These are phyloP conservation scores for Corythornis vintsioides DNA, from an alignment of 2,113 vertebrate species.

Conservation along the genomic window DNA sequence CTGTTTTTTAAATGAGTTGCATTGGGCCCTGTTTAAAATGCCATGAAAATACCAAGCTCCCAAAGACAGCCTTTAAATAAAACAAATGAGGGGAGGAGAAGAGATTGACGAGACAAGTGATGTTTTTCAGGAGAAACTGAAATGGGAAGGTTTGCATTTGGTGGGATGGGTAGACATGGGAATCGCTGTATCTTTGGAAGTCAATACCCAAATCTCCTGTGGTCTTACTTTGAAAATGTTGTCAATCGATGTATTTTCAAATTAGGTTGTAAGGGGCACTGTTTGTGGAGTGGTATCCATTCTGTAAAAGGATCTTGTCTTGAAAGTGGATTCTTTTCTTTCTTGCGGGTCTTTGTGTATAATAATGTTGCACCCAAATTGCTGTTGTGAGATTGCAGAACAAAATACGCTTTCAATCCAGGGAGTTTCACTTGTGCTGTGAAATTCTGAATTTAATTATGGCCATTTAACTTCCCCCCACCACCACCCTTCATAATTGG, in stretches of 20 bases:
- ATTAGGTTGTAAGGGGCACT: not conserved
- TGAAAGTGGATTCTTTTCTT: constrained; percentile 49
- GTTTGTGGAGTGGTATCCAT: not conserved
- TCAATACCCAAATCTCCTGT: constrained; percentile 6
- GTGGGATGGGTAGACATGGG: constrained; percentile 48
- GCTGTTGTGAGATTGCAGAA: constrained; percentile 34
- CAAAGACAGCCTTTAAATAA: constrained; percentile 72
- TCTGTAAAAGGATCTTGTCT: constrained; percentile 24
- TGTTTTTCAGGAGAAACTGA: constrained; percentile 27
- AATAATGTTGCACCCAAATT: constrained; percentile 30
- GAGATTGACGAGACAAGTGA: not conserved
- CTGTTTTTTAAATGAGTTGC: constrained; percentile 61
- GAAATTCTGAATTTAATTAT: constrained; percentile 41
- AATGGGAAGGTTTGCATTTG: constrained; percentile 7
- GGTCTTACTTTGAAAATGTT: constrained; percentile 56
- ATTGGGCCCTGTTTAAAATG: constrained; percentile 71
- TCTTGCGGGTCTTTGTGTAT: constrained; percentile 3
- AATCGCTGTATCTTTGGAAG: constrained; percentile 52
- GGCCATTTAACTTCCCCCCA: not conserved
- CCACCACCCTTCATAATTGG: not conserved
- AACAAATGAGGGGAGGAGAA: not conserved
- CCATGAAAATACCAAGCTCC: constrained; percentile 72
- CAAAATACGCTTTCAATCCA: not conserved
- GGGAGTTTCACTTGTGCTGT: constrained; percentile 15
- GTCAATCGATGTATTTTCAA: constrained; percentile 20